Evolutionary conservation across 2,797 vertebrate species (phyloP), one percentile per base, ranked within the genome.

Genomic region (Platalea minor): DNA sequence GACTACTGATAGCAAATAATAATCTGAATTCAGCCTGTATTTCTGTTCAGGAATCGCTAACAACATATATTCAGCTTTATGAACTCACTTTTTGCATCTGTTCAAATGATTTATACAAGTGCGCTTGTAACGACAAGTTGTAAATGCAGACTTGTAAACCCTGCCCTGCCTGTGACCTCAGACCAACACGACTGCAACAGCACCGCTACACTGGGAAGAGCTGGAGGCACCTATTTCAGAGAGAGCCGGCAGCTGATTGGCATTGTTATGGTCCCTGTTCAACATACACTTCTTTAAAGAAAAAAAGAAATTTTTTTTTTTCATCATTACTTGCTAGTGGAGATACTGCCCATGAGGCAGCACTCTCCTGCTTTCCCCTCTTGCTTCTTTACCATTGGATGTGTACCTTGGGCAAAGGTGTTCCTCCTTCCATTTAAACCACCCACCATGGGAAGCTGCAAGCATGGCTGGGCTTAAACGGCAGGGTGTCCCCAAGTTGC

Each of bases 261-360:
- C 53, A 46, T 20, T 68, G 25, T 72, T 60, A 10, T 7, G 4
- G 20, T 60, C 48, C 23, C n/a, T 68, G 25, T 41, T 86, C 45
- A 80, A 26, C 31, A 45, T 7, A n/a, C 0, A 0, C 12, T 25
- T 68, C 59, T 78, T 39, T 31, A 50, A 54, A 65, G 33, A 23
- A 63, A 76, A 67, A 63, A 41, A 41, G 41, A 41, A 41, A 41
- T 41, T 41, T 3, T 41, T 41, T 12, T 46, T 45, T 69, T 41
- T 31, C 43, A 48, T 61, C 21, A 3, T 76, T 0, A 2, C 73
- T 93, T 85, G 21, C 39, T 76, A 23, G 8, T 48, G 33, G 39
- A 28, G 39, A 9, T 79, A 64, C 3, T 57, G 45, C 59, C 29
- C 0, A 0, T 23, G 3, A 53, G 56, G 23, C 53, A 35, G 35